These are phyloP conservation scores for Limenitis camilla DNA, from an alignment of 2,888 invertebrate species.

Conservation along the genomic window DNA sequence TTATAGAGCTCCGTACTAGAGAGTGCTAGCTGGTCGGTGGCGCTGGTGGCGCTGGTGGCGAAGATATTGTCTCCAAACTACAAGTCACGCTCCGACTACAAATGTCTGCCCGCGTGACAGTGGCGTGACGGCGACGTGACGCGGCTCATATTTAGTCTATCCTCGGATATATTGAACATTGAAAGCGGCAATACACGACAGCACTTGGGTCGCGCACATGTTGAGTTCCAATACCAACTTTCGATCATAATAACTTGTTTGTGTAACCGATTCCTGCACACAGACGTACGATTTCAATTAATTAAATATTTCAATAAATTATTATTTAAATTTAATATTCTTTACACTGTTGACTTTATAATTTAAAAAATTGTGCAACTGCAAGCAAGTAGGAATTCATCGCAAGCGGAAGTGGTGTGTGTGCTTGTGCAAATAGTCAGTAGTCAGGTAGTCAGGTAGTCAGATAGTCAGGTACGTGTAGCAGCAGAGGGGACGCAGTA, in stretches of 20 bases:
- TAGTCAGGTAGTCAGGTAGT: no score
- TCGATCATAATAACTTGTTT: no score
- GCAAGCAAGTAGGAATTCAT: background rate
- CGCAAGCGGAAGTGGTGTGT: background rate
- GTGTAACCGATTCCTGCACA: no score
- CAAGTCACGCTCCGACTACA: background rate
- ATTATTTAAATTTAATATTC: no score
- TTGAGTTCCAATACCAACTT: no score
- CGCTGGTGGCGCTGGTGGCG: slow-evolving; percentile 1
- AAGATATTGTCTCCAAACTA: slow-evolving; percentile 1
- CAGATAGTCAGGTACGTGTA: no score
- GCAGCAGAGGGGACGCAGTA: slow-evolving; percentile 4
- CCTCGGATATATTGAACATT: background rate
- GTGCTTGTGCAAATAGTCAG: background rate
- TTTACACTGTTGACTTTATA: no score
- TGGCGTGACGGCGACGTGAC: background rate
- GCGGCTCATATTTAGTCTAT: background rate
- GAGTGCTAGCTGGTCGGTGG: background rate
- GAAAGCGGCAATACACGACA: background rate
- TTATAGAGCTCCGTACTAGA: slow-evolving; percentile 2
- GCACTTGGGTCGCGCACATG: background rate
- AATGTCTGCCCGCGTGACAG: background rate
- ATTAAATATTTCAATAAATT: no score
- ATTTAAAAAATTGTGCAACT: background rate
- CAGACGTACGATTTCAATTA: no score